A percentile compares a stretch with the other conserved stretches of the same genome.
Conservation (phyloP, 2,888 invertebrate species). For the Deilephila elpenor region DNA sequence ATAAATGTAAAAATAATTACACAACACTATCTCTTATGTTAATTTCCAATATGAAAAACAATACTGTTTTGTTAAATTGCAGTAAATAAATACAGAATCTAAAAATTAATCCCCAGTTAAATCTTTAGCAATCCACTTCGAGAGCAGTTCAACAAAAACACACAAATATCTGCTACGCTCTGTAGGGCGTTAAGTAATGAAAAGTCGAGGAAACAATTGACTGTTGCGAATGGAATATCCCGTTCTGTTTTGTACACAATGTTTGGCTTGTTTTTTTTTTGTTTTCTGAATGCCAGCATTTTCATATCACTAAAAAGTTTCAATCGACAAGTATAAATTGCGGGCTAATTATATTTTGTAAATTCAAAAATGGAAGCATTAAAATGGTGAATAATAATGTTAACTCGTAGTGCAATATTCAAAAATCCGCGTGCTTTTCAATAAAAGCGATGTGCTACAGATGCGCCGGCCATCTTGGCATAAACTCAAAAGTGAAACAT, state of each 20-base stretch:
- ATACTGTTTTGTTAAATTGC: neutral
- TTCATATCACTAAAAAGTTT: neutral
- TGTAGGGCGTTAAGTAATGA: slow-evolving; percentile 5
- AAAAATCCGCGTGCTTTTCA: neutral
- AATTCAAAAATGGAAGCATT: neutral
- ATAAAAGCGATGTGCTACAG: neutral
- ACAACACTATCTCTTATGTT: too few relatives aligned
- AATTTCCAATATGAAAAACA: neutral
- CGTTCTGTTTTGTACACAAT: neutral
- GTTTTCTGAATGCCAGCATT: neutral
- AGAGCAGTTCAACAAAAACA: neutral
- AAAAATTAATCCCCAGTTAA: slow-evolving; percentile 6
- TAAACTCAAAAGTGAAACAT: slow-evolving; percentile 60
- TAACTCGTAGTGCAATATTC: neutral
- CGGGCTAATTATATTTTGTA: neutral
- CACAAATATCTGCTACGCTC: slow-evolving; percentile 4
- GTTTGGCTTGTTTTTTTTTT: neutral
- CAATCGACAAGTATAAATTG: neutral
- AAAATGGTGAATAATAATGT: neutral
- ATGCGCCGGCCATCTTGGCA: slow-evolving; percentile 43
- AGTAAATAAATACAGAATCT: neutral
- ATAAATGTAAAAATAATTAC: too few relatives aligned
- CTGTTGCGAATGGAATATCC: slow-evolving; percentile 10
- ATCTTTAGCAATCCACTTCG: neutral
- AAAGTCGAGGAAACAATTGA: slow-evolving; percentile 10